Evolutionary conservation across 2,113 vertebrate species (phyloP).

Genomic region (Larimichthys crocea): DNA sequence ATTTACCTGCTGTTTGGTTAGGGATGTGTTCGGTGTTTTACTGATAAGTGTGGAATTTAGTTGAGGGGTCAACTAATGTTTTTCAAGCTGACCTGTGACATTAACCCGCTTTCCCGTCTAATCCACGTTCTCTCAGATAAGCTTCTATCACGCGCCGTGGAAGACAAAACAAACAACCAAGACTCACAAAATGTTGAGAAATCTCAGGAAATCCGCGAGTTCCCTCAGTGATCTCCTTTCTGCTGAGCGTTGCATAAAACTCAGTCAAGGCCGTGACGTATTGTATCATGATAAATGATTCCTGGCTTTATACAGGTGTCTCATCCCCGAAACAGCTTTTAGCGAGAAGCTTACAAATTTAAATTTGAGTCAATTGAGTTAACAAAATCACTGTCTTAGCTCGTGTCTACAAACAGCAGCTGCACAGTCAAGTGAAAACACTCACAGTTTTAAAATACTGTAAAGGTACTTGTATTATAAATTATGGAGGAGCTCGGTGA

Average conservation of each 20-base stretch:
- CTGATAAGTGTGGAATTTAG: slow-evolving; percentile 40
- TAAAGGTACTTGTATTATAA: slow-evolving; percentile 64
- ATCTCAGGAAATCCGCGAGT: not conserved
- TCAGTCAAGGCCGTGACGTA: slow-evolving; percentile 1
- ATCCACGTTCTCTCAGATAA: slow-evolving; percentile 23
- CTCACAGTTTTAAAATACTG: slow-evolving; percentile 23
- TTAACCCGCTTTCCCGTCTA: slow-evolving; percentile 19
- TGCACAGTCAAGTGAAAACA: slow-evolving; percentile 22
- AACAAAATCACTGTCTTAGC: not conserved
- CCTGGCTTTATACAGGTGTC: not conserved
- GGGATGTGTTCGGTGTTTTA: slow-evolving; percentile 9
- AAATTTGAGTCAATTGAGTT: not conserved
- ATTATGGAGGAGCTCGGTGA: slow-evolving; percentile 69
- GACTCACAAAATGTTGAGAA: slow-evolving; percentile 18
- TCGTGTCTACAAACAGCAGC: slow-evolving; percentile 28
- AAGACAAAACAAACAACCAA: slow-evolving; percentile 24
- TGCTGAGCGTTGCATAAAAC: slow-evolving; percentile 17
- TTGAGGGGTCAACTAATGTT: slow-evolving; percentile 13
- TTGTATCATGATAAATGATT: not conserved
- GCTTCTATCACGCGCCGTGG: not conserved
- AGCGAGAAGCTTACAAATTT: not conserved
- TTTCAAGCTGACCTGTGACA: slow-evolving; percentile 28
- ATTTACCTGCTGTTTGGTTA: slow-evolving; percentile 30
- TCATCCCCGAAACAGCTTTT: slow-evolving; percentile 10
- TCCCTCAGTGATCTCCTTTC: not conserved